Evolutionary conservation across 2,888 invertebrate genomes (phyloP), one percentile per base, ranked within the genome.

Genomic region (Cotesia congregata): DNA sequence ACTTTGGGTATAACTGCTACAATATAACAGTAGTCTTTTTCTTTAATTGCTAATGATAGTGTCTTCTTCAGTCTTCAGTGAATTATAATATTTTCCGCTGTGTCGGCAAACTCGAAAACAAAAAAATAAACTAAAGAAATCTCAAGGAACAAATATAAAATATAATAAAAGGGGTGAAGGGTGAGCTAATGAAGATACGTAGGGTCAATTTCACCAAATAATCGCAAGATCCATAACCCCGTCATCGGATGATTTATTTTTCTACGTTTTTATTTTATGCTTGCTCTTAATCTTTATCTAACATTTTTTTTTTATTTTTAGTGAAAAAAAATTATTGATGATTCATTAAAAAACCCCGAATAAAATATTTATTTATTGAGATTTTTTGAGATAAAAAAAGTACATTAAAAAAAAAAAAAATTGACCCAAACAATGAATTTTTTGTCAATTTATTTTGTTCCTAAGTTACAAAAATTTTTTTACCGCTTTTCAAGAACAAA

Each of bases 161-260:
- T 62, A 38, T n/a, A 60, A 60, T 59, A 73, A 72, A 67, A 62
- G 64, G 59, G 69, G 40, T 60, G 39, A 67, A 65, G 59, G 69
- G 40, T 60, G 39, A 67, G 71, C 80, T 84, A 86, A 83, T 81
- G 83, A 84, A 83, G 85, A 86, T 84, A 83, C 83, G 83, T 80
- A 62, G 70, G 78, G 72, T 75, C 17, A 65, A 75, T 59, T 59
- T 75, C 68, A 41, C 71, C 72, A 74, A 78, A 76, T 78, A 64
- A 80, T 64, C 59, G 67, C 39, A 67, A 72, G 61, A 68, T 68
- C 62, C 64, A 78, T 70, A 77, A 75, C 78, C 78, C 79, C 79
- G 68, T 78, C 72, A 79, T 79, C 77, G 78, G 72, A 40, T 12
- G 61, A 72, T 59, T 17, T 17, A 62, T 17, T 62, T 62, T 62